Evolutionary conservation across 2,797 vertebrate genomes (phyloP).

Genomic region (Rachycentron canadum): DNA sequence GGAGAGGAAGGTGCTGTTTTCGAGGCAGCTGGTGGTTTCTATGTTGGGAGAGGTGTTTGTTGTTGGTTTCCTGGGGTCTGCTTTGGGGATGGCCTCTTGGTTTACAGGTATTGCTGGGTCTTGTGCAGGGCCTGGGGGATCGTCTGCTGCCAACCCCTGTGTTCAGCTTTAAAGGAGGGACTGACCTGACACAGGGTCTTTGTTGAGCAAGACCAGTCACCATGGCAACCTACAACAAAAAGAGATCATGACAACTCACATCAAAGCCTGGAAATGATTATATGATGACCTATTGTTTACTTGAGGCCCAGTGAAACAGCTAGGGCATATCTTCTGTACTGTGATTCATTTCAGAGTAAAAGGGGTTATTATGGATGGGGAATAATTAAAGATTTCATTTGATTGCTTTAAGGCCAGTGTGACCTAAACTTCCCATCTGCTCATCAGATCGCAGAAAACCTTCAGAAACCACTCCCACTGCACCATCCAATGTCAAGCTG

Average conservation of each 20-base stretch:
- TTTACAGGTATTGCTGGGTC: conserved; percentile 39
- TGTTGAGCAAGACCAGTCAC: conserved; percentile 49
- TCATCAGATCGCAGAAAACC: background rate
- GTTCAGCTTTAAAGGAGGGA: conserved; percentile 44
- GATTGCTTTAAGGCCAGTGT: background rate
- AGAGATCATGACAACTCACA: background rate
- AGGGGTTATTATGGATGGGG: background rate
- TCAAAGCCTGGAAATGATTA: background rate
- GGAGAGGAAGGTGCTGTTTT: conserved; percentile 44
- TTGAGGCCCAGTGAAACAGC: background rate
- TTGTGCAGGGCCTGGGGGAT: conserved; percentile 37
- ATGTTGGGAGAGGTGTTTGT: conserved; percentile 41
- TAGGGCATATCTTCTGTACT: background rate
- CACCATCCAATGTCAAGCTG: background rate
- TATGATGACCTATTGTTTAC: background rate
- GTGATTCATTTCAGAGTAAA: background rate
- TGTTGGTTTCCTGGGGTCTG: conserved; percentile 45
- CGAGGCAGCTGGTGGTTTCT: conserved; percentile 55
- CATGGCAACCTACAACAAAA: conserved; percentile 61
- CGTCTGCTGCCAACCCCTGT: conserved; percentile 27
- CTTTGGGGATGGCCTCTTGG: conserved; percentile 30
- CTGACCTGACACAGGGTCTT: conserved; percentile 40
- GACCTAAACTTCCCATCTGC: background rate
- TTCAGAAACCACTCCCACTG: background rate
- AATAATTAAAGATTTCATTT: background rate